Evolutionary conservation across 2,888 invertebrate species (phyloP).

Genomic region (Prosapia bicincta): DNA sequence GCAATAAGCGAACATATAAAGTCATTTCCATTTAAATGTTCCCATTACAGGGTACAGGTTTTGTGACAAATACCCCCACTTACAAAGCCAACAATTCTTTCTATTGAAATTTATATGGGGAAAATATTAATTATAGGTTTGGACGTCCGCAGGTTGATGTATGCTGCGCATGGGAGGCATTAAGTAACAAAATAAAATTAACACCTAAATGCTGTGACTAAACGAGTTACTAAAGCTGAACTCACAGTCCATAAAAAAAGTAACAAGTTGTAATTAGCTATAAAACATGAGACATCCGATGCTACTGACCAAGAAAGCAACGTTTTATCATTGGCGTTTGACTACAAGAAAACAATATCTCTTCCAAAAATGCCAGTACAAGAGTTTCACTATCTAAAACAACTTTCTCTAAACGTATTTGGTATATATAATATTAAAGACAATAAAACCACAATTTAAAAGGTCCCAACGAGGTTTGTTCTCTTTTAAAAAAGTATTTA

Average conservation of each 20-base stretch:
- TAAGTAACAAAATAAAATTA: no score
- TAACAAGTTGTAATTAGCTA: no score
- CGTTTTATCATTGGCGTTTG: constrained; percentile 38
- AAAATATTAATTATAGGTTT: constrained; percentile 32
- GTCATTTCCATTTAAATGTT: background rate
- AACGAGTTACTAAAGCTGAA: no score
- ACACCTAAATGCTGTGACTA: constrained; percentile 34
- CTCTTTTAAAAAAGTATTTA: no score
- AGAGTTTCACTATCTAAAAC: constrained; percentile 35
- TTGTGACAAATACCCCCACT: background rate
- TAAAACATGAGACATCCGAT: constrained; percentile 32
- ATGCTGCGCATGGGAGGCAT: constrained; percentile 31
- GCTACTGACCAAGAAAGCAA: constrained; percentile 3
- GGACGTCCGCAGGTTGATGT: constrained; percentile 30
- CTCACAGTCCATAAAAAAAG: no score
- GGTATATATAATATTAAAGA: no score
- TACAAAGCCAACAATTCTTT: background rate
- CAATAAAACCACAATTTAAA: no score
- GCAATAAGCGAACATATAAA: background rate
- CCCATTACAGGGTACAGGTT: constrained; percentile 4
- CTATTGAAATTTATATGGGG: constrained; percentile 32
- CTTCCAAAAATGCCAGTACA: constrained; percentile 41
- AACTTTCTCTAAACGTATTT: no score
- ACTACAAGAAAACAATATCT: constrained; percentile 39
- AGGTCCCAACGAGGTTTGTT: no score